Conservation (phyloP, 2,888 invertebrate genomes). For the Zaprionus obscuricornis region DNA sequence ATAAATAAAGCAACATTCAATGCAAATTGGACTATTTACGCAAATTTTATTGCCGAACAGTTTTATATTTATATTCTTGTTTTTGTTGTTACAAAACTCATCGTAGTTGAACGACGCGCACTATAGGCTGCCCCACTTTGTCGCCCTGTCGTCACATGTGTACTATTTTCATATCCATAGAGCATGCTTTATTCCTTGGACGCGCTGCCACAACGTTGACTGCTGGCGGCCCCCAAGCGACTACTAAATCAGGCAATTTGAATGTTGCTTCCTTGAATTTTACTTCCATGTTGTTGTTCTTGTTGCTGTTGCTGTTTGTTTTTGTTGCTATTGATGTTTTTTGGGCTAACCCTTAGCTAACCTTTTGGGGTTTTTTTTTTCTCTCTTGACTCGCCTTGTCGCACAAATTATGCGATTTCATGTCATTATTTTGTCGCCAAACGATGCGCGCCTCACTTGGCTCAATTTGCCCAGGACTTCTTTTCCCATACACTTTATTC, state of each 20-base stretch:
- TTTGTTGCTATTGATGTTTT: constrained; percentile 11
- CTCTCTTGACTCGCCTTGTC: constrained; percentile 34
- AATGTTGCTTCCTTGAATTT: constrained; percentile 53
- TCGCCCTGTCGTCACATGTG: constrained; percentile 44
- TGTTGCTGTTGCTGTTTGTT: constrained; percentile 18
- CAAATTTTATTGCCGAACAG: constrained; percentile 81
- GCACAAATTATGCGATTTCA: constrained; percentile 80
- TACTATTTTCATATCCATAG: constrained; percentile 36
- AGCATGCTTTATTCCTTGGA: constrained; percentile 43
- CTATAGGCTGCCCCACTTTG: not conserved
- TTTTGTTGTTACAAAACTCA: constrained; percentile 42
- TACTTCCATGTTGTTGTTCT: constrained; percentile 32
- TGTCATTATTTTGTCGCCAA: constrained; percentile 80
- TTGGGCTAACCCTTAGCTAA: constrained; percentile 34
- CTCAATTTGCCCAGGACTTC: constrained; percentile 47
- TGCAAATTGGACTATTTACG: constrained; percentile 82
- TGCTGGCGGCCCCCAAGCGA: constrained; percentile 63
- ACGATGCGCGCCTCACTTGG: constrained; percentile 72
- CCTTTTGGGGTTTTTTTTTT: constrained; percentile 31
- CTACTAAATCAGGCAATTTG: constrained; percentile 77
- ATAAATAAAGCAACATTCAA: constrained; percentile 75
- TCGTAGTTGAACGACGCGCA: constrained; percentile 14
- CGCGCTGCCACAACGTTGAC: constrained; percentile 22
- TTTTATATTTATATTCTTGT: constrained; percentile 75
- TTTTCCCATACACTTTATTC: no score